phyloP scores from a whole-genome alignment of 1,140 invertebrate species.

The Anastatus disparis region DNA sequence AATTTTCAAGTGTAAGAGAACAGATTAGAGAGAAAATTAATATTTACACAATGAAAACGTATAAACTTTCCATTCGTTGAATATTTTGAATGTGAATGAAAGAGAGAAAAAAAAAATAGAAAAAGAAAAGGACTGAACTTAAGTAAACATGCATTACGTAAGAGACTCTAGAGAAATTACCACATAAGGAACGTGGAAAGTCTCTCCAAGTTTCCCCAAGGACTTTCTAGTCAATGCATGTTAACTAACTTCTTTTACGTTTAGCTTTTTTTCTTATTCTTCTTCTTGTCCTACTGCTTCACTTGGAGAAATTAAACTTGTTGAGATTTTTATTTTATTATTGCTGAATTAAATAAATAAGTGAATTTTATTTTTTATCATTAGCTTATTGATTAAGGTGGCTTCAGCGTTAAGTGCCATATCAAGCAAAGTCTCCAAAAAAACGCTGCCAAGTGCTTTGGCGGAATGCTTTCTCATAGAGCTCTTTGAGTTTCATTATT shows the following conservation, averaged over 20 bases:
- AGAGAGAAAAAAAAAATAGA: not conserved
- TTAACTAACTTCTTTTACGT: constrained; percentile 26
- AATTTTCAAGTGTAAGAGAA: no score
- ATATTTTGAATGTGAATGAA: constrained; percentile 10
- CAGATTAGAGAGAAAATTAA: constrained; percentile 1
- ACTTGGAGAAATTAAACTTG: no score
- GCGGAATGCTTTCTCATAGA: no score
- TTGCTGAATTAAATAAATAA: not conserved
- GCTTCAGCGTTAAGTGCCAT: no score
- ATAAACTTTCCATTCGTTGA: not conserved
- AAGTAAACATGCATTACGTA: constrained; percentile 18
- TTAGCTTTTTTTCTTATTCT: no score
- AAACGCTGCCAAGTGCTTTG: no score
- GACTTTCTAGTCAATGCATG: not conserved
- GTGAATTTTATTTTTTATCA: no score
- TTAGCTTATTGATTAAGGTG: no score
- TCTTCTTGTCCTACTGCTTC: no score
- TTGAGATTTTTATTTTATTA: not conserved
- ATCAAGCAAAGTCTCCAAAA: no score
- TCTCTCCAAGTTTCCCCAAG: not conserved
- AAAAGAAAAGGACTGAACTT: not conserved
- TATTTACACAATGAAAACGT: not conserved
- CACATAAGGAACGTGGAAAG: constrained; percentile 5
- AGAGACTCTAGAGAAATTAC: constrained; percentile 26
- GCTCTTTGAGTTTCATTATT: no score